Percentiles rank a stretch among this genome's conserved stretches.
Evolutionary conservation across 2,888 invertebrate genomes (phyloP).

Genomic region (Drosophila mulleri): DNA sequence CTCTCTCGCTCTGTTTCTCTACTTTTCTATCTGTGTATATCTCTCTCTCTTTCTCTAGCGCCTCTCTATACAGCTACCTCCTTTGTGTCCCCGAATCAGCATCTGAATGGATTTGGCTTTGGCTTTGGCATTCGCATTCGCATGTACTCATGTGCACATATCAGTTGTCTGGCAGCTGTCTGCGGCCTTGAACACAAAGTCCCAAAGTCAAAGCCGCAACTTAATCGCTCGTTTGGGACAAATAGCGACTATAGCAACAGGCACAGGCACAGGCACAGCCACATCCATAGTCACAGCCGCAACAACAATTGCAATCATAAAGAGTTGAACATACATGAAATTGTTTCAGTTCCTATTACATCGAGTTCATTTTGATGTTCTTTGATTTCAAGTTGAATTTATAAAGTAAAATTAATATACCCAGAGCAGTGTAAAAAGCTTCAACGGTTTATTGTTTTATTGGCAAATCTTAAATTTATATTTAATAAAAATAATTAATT

Average conservation of each 20-base stretch:
- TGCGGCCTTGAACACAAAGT: slow-evolving; percentile 73
- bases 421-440: no score
- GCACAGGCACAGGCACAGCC: neutral
- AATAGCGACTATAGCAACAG: slow-evolving; percentile 22
- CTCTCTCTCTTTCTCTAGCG: neutral
- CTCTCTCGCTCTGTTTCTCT: neutral
- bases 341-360: slow-evolving; percentile 54
- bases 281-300: neutral
- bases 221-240: slow-evolving; percentile 65
- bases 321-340: slow-evolving; percentile 32
- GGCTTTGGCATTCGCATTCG: slow-evolving; percentile 38
- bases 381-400: slow-evolving; percentile 6
- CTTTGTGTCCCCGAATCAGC: slow-evolving; percentile 63
- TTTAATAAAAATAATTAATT: no score
- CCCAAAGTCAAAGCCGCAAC: slow-evolving; percentile 74
- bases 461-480: no score
- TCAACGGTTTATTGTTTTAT: no score
- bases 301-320: slow-evolving; percentile 18
- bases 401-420: neutral
- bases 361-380: slow-evolving; percentile 7
- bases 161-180: slow-evolving; percentile 82
- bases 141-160: slow-evolving; percentile 79
- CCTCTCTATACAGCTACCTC: slow-evolving; percentile 35
- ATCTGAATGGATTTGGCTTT: slow-evolving; percentile 64
- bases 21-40: neutral